phyloP scores from a whole-genome alignment of 1,140 invertebrate genomes.

The fruit fly (Drosophila melanogaster) region DNA sequence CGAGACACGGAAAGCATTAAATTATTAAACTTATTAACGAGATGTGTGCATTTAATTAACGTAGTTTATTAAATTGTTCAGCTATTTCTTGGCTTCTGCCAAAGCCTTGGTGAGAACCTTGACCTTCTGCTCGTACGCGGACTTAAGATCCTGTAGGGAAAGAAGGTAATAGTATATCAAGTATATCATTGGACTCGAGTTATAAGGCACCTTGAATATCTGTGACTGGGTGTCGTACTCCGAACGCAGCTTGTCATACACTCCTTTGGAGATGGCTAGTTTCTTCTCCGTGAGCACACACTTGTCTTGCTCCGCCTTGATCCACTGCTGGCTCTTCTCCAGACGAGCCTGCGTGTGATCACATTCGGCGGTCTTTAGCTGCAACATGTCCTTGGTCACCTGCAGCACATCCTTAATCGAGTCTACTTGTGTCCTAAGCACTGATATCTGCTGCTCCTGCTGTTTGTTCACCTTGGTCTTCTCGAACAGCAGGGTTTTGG shows the following conservation, averaged over 20 bases:
- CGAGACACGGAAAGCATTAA: slow-evolving; percentile 60
- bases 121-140: slow-evolving; percentile 78
- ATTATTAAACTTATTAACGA: slow-evolving; percentile 73
- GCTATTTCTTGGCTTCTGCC: slow-evolving; percentile 76
- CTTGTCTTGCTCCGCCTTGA: slow-evolving; percentile 89
- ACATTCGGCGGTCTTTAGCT: slow-evolving; percentile 91
- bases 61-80: slow-evolving; percentile 75
- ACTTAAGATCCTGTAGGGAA: slow-evolving; percentile 65
- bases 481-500: slow-evolving; percentile 88
- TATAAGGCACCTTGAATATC: slow-evolving; percentile 87
- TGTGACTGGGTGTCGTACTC: slow-evolving; percentile 91
- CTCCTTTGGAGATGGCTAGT: slow-evolving; percentile 88
- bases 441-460: slow-evolving; percentile 90
- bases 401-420: slow-evolving; percentile 91
- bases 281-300: slow-evolving; percentile 89
- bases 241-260: slow-evolving; percentile 90
- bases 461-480: slow-evolving; percentile 90
- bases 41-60: slow-evolving; percentile 74
- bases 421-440: slow-evolving; percentile 88
- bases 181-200: not conserved
- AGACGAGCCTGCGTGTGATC: slow-evolving; percentile 90
- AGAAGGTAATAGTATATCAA: not conserved
- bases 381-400: slow-evolving; percentile 91
- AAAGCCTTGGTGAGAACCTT: slow-evolving; percentile 68
- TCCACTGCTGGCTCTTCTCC: slow-evolving; percentile 88